Conservation (phyloP, 2,888 invertebrate species). For the Drosophila hamatofila region DNA sequence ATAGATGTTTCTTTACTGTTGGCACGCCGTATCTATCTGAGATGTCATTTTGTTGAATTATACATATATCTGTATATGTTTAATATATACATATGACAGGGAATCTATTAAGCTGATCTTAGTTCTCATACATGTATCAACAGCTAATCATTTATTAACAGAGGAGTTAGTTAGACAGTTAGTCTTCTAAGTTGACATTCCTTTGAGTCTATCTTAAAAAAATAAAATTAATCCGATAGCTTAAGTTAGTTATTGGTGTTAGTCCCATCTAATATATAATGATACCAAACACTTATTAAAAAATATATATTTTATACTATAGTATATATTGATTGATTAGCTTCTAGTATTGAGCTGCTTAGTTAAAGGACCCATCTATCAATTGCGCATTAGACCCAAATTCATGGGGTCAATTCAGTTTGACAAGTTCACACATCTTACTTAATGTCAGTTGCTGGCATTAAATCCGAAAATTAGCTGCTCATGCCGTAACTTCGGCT, state of each 20-base stretch:
- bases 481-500: constrained; percentile 15
- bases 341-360: not conserved
- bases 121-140: not conserved
- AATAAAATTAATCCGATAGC: not conserved
- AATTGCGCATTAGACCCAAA: constrained; percentile 30
- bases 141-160: not conserved
- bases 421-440: constrained; percentile 35
- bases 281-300: not conserved
- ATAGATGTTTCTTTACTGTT: not conserved
- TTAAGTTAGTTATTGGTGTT: not conserved
- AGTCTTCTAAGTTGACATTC: not conserved
- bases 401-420: constrained; percentile 45
- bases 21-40: not conserved
- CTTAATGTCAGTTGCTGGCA: constrained; percentile 30
- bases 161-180: no score
- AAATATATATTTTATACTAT: not conserved
- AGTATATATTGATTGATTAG: not conserved
- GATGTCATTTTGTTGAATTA: not conserved
- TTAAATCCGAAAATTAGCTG: constrained; percentile 60
- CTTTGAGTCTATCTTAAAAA: no score
- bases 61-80: no score
- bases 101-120: not conserved
- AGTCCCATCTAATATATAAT: not conserved
- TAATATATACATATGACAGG: not conserved
- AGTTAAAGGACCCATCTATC: constrained; percentile 11